A percentile compares a stretch with the other conserved stretches of the same genome.
Evolutionary conservation across 2,888 invertebrate species (phyloP).

Genomic region (Aricia artaxerxes): DNA sequence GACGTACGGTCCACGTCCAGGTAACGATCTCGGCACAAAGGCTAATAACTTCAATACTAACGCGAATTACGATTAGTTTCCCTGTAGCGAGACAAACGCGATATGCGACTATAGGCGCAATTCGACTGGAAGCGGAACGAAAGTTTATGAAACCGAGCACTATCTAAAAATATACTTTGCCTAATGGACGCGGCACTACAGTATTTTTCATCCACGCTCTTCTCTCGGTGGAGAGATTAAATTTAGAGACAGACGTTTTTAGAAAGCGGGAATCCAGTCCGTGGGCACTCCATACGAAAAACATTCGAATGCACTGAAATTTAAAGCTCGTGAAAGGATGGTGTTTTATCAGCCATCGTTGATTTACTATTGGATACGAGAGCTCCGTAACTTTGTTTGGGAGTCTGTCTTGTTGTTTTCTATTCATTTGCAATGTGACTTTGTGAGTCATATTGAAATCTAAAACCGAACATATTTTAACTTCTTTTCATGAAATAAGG

Average conservation of each 20-base stretch:
- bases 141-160: conserved; percentile 54
- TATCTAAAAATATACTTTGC: conserved; percentile 67
- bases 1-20: conserved; percentile 3
- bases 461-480: conserved; percentile 10
- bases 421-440: conserved; percentile 12
- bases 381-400: conserved; percentile 20
- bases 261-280: conserved; percentile 57
- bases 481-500: background rate
- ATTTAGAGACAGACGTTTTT: conserved; percentile 68
- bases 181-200: conserved; percentile 69
- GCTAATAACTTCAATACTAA: background rate
- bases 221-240: conserved; percentile 63
- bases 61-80: background rate
- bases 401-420: conserved; percentile 19
- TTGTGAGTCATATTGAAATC: conserved; percentile 8
- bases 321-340: conserved; percentile 32
- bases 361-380: conserved; percentile 17
- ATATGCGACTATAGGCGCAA: conserved; percentile 38
- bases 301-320: conserved; percentile 32
- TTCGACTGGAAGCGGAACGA: conserved; percentile 49
- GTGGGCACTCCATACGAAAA: conserved; percentile 38
- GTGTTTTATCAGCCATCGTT: conserved; percentile 29
- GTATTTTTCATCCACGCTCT: conserved; percentile 63
- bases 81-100: background rate
- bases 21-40: conserved; percentile 10